These are phyloP conservation scores for Eubucco bourcierii DNA, from an alignment of 2,113 vertebrate species.

Conservation along the genomic window DNA sequence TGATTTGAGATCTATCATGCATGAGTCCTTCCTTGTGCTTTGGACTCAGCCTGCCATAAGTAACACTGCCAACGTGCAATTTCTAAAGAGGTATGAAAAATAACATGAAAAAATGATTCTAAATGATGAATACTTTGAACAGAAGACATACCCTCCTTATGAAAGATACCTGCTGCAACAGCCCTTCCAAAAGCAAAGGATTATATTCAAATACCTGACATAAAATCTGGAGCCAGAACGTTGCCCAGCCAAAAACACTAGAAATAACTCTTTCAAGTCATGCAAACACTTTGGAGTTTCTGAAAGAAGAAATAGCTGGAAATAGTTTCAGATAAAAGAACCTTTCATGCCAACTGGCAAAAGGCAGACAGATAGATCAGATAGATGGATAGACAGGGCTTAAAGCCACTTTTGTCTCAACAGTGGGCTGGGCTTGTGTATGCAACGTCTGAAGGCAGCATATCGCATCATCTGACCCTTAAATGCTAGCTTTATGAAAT, in stretches of 20 bases:
- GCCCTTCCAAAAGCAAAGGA: background rate
- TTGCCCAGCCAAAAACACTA: background rate
- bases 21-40: background rate
- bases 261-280: constrained; percentile 14
- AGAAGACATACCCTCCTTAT: background rate
- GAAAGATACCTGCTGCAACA: background rate
- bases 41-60: background rate
- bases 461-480: constrained; percentile 33
- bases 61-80: background rate
- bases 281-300: background rate
- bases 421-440: background rate
- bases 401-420: constrained; percentile 55
- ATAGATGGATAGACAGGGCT: constrained; percentile 9
- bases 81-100: background rate
- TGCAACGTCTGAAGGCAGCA: background rate
- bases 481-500: constrained; percentile 32
- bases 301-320: constrained; percentile 43
- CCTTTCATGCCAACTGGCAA: constrained; percentile 19
- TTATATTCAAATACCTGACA: background rate
- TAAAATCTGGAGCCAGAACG: background rate
- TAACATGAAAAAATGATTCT: background rate
- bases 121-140: background rate
- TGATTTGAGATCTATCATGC: background rate
- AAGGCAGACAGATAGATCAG: constrained; percentile 33
- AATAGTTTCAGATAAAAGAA: constrained; percentile 41